phyloP scores from a whole-genome alignment of 2,888 invertebrate genomes.

The Dusona sp. region DNA sequence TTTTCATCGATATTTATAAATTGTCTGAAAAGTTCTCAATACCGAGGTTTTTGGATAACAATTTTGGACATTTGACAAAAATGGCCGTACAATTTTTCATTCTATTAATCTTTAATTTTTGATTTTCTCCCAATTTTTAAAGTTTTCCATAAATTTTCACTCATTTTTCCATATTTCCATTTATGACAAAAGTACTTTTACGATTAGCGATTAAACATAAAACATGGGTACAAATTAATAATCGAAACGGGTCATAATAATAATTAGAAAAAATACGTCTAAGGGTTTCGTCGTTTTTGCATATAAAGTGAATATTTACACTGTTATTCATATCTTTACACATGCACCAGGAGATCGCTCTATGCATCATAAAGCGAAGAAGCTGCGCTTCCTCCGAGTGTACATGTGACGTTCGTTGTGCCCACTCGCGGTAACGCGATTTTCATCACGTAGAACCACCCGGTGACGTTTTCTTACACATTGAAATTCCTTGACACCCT shows the following conservation, averaged over 20 bases:
- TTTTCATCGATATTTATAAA: too few relatives aligned
- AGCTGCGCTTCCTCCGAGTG: conserved; percentile 42
- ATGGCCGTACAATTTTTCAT: too few relatives aligned
- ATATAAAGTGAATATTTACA: conserved; percentile 47
- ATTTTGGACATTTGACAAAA: too few relatives aligned
- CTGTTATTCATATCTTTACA: conserved; percentile 19
- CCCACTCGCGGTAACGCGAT: conserved; percentile 32
- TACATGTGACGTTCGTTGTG: conserved; percentile 50
- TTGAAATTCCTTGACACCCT: conserved; percentile 52
- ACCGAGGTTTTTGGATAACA: too few relatives aligned
- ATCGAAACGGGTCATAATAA: neutral
- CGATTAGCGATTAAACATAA: too few relatives aligned
- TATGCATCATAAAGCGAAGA: conserved; percentile 42
- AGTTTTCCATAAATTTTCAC: too few relatives aligned
- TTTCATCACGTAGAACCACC: conserved; percentile 49
- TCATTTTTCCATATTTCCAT: neutral
- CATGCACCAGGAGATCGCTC: conserved; percentile 2
- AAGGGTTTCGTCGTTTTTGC: conserved; percentile 14
- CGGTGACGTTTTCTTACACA: conserved; percentile 36
- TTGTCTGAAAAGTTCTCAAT: too few relatives aligned
- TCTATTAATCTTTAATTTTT: too few relatives aligned
- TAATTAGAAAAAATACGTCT: neutral
- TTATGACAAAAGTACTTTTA: neutral
- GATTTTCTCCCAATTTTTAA: too few relatives aligned
- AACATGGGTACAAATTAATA: neutral